phyloP scores from a whole-genome alignment of 2,797 vertebrate species.

The Cetoscarus ocellatus region DNA sequence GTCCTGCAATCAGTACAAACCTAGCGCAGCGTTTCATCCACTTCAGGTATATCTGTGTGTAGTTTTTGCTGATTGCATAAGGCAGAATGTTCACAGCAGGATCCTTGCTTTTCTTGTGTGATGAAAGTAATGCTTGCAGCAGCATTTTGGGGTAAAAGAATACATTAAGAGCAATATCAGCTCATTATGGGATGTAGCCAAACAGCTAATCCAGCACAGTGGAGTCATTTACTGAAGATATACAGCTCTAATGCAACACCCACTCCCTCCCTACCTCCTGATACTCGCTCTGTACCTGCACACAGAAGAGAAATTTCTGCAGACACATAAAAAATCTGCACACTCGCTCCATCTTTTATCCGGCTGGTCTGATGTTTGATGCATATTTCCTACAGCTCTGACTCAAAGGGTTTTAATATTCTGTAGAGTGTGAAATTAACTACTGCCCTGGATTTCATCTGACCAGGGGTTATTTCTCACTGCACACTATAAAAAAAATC shows the following conservation, averaged over 20 bases:
- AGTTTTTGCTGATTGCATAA: slow-evolving; percentile 57
- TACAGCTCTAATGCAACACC: slow-evolving; percentile 38
- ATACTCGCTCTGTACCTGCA: slow-evolving; percentile 22
- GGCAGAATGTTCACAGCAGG: slow-evolving; percentile 20
- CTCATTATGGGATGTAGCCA: slow-evolving; percentile 50
- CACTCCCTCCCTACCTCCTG: background rate
- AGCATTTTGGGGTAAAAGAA: slow-evolving; percentile 48
- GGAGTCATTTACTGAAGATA: slow-evolving; percentile 49
- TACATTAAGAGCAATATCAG: slow-evolving; percentile 50
- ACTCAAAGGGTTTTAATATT: slow-evolving; percentile 39
- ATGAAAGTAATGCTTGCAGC: slow-evolving; percentile 27
- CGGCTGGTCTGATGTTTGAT: slow-evolving; percentile 7
- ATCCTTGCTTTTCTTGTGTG: slow-evolving; percentile 31
- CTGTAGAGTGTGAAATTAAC: slow-evolving; percentile 58
- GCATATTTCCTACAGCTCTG: slow-evolving; percentile 40
- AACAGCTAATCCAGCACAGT: slow-evolving; percentile 38
- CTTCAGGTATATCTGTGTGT: slow-evolving; percentile 40
- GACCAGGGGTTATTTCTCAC: slow-evolving; percentile 52
- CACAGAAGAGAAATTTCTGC: slow-evolving; percentile 29
- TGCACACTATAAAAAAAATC: slow-evolving; percentile 10
- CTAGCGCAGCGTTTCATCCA: slow-evolving; percentile 32
- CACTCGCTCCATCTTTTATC: slow-evolving; percentile 2
- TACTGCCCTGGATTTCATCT: slow-evolving; percentile 34
- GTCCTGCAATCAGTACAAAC: slow-evolving; percentile 7
- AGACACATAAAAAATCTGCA: slow-evolving; percentile 18